A percentile compares a stretch with the other conserved stretches of the same genome.
phyloP scores from a whole-genome alignment of 1,140 invertebrate species.

The Popillia japonica region DNA sequence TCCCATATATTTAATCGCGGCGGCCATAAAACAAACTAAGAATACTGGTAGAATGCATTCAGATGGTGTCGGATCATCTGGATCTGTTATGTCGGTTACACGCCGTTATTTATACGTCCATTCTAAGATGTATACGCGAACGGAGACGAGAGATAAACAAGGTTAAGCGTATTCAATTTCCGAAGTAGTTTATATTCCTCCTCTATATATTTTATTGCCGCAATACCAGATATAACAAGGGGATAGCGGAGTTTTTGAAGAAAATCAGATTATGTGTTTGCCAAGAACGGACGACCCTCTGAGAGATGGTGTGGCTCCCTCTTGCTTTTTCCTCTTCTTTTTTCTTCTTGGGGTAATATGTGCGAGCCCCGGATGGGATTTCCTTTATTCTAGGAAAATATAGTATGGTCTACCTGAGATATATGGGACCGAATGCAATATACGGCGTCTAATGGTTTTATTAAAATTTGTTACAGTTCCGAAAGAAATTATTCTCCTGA shows the following conservation, averaged over 20 bases:
- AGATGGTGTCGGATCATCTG: conserved; percentile 23
- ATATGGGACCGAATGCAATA: no score
- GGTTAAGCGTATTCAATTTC: conserved; percentile 38
- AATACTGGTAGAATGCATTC: conserved; percentile 24
- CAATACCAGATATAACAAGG: conserved; percentile 29
- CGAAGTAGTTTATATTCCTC: conserved; percentile 36
- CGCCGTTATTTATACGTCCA: conserved; percentile 27
- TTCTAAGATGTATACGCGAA: conserved; percentile 1
- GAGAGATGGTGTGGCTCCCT: neutral
- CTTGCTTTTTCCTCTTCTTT: neutral
- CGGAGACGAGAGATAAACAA: conserved; percentile 28
- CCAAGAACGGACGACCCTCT: neutral
- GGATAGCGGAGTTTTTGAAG: conserved; percentile 26
- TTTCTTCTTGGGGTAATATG: neutral
- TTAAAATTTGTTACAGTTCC: no score
- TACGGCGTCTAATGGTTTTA: no score
- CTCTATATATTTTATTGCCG: conserved; percentile 37
- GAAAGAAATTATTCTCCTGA: no score
- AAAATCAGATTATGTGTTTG: conserved; percentile 37
- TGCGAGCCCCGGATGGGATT: neutral
- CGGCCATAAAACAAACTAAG: conserved; percentile 20
- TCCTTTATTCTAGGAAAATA: neutral
- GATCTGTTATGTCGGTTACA: conserved; percentile 20
- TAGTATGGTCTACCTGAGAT: neutral
- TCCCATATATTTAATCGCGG: conserved; percentile 3